Base-by-base conservation (phyloP, 2,888 invertebrate species). In the Frankliniella intonsa region DNA sequence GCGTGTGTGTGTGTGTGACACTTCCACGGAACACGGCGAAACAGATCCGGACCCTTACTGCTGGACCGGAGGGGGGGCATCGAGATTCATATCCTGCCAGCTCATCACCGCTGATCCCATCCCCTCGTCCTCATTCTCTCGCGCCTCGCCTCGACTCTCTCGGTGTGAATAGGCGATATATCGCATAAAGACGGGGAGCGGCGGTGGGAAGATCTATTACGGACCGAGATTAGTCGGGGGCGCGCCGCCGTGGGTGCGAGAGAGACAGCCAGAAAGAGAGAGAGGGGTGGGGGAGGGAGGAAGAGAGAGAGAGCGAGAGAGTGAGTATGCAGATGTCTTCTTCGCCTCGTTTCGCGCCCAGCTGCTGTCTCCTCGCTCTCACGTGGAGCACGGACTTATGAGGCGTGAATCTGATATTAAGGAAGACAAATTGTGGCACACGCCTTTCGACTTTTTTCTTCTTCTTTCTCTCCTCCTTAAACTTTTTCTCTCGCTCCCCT, bases 11-110 rank as follows among this genome's bases (percentile, higher is more conserved):
- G 38, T 38, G 38, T 22, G 22, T 22, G 69, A 69, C 69, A 69
- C 69, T 69, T 69, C 69, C 69, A 69, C 69, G 69, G 69, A 69
- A 69, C 69, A 55, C 17, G 69, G 69, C n/a, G 69, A 69, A 69
- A 69, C 69, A 3, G 69, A 69, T 69, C 69, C 69, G 69, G 69
- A 5, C 69, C 69, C n/a, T 38, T 9, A 22, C n/a, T n/a, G 69
- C n/a, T n/a, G 69, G 69, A 55, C 55, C 14, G 69, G 69, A 8
- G n/a, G 9, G n/a, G 69, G n/a, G n/a, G 22, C 22, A n/a, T 69
- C 69, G 22, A 69, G 69, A n/a, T 22, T 69, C 69, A 22, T 22
- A 69, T 69, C 22, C 69, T 69, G 69, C 69, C 22, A 22, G 22
- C 69, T 69, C 69, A 69, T 69, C 69, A 22, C 22, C 69, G 69